phyloP scores from a whole-genome alignment of 2,113 vertebrate species.

The Columba janthina region DNA sequence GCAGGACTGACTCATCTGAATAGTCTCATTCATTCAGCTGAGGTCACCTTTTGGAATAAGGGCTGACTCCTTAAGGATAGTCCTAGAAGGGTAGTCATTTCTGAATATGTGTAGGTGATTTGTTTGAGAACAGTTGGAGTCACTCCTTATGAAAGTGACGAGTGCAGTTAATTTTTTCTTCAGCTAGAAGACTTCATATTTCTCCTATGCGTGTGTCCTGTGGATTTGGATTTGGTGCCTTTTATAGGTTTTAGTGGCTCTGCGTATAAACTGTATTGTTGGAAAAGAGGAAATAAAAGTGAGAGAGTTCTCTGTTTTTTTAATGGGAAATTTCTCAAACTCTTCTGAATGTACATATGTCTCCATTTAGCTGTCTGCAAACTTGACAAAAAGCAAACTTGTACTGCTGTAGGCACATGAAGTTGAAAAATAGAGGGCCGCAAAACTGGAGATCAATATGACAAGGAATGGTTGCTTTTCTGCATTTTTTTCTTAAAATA shows the following conservation, averaged over 20 bases:
- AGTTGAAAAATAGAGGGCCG: conserved; percentile 29
- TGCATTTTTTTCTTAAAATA: conserved; percentile 30
- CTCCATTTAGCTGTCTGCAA: background rate
- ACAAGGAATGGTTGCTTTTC: conserved; percentile 33
- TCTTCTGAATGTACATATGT: background rate
- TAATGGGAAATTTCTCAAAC: background rate
- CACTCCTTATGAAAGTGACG: background rate
- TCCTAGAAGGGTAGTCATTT: conserved; percentile 16
- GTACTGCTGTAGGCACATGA: background rate
- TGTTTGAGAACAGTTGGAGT: background rate
- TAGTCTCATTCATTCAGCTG: conserved; percentile 18
- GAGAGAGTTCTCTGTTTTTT: background rate
- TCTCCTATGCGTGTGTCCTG: background rate
- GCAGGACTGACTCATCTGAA: background rate
- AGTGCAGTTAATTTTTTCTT: background rate
- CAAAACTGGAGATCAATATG: background rate
- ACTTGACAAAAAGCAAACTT: background rate
- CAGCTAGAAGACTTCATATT: background rate
- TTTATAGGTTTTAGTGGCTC: background rate
- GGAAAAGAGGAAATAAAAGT: background rate
- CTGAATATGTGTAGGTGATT: background rate
- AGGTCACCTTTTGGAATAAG: conserved; percentile 40
- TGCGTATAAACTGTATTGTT: background rate
- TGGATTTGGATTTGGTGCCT: background rate
- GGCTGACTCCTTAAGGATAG: background rate